Conservation (phyloP, 2,113 vertebrate species). For the Probosciger aterrimus region DNA sequence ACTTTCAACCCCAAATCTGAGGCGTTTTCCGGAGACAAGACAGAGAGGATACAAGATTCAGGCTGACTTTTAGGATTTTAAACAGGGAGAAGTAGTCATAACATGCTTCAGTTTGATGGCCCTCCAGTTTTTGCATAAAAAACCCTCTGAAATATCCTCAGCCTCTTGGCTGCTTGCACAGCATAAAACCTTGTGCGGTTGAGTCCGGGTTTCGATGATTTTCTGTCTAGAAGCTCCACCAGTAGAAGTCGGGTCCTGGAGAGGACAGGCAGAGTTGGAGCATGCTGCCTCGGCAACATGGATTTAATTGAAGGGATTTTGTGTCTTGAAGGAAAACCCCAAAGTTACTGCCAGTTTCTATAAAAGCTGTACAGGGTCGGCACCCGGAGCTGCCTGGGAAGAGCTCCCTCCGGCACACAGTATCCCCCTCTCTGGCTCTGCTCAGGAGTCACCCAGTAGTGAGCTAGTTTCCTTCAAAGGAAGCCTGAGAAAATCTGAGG, state of each 20-base stretch:
- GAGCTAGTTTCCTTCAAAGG: neutral
- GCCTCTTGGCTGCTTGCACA: slow-evolving; percentile 15
- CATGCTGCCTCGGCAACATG: neutral
- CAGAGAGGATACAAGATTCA: slow-evolving; percentile 45
- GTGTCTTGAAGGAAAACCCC: neutral
- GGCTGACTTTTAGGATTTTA: slow-evolving; percentile 53
- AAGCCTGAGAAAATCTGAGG: slow-evolving; percentile 10
- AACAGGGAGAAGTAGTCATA: slow-evolving; percentile 46
- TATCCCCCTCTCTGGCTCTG: neutral
- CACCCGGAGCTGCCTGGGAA: neutral
- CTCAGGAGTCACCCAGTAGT: neutral
- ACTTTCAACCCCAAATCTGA: slow-evolving; percentile 60
- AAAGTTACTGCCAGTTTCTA: neutral
- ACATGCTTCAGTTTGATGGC: slow-evolving; percentile 47
- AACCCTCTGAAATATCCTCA: neutral
- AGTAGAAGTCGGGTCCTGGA: neutral
- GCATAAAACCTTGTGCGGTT: neutral
- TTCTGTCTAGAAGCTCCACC: neutral
- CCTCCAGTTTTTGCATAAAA: slow-evolving; percentile 34
- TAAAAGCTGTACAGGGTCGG: neutral
- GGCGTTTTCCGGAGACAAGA: slow-evolving; percentile 38
- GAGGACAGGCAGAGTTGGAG: neutral
- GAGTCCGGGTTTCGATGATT: neutral
- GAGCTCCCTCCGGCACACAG: neutral
- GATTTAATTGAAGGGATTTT: neutral